Evolutionary conservation across 2,797 vertebrate species (phyloP).

Genomic region (Propithecus deckenii): DNA sequence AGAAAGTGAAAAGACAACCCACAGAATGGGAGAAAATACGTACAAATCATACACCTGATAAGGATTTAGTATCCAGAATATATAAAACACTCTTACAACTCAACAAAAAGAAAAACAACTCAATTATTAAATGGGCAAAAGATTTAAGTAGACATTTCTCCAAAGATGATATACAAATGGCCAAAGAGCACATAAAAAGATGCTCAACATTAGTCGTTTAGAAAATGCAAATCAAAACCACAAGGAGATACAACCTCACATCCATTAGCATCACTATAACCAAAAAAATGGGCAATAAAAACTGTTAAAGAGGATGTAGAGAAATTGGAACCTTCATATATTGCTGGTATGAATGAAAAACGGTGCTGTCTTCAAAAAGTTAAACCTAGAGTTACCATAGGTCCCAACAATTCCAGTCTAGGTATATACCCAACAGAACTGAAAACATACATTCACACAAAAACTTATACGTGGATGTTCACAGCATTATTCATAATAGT

Average conservation of each 20-base stretch:
- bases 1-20: neutral
- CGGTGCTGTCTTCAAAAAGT: neutral
- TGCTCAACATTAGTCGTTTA: neutral
- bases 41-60: neutral
- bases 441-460: neutral
- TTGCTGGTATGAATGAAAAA: neutral
- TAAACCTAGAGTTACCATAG: neutral
- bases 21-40: neutral
- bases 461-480: neutral
- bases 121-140: constrained; percentile 15
- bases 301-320: neutral
- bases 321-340: neutral
- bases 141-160: neutral
- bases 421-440: neutral
- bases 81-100: neutral
- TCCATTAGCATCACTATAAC: neutral
- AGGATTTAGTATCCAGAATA: neutral
- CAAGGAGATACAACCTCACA: neutral
- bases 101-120: neutral
- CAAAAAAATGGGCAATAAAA: neutral
- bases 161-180: neutral
- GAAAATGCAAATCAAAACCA: neutral
- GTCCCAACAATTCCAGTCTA: neutral
- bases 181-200: neutral
- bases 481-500: neutral